Conservation (phyloP, 2,113 vertebrate genomes). For the Epinephelus cyanopodus region DNA sequence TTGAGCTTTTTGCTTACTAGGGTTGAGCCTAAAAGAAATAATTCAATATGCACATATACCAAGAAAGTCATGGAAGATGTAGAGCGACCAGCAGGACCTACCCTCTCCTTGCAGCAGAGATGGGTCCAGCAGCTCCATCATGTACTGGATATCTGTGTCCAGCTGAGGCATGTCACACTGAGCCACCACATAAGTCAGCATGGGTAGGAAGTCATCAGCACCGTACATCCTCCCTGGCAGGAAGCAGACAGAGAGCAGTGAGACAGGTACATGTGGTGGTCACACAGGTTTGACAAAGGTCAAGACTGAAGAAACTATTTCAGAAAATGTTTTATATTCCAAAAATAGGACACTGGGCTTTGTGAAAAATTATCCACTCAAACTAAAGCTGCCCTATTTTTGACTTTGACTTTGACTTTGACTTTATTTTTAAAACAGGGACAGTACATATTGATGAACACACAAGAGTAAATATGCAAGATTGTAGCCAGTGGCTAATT, state of each 20-base stretch:
- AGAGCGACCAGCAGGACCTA: conserved; percentile 59
- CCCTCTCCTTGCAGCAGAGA: conserved; percentile 95
- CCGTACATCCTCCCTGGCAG: conserved; percentile 94
- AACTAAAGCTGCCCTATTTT: neutral
- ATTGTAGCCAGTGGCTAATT: no score
- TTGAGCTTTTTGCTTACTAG: neutral
- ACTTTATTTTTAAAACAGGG: no score
- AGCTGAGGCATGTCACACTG: conserved; percentile 96
- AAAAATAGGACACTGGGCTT: neutral
- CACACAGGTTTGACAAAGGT: neutral
- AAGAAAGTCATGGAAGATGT: neutral
- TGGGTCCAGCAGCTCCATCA: conserved; percentile 97
- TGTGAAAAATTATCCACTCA: no score
- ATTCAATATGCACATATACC: no score
- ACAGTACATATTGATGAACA: no score
- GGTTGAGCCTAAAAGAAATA: neutral
- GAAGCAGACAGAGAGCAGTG: conserved; percentile 40
- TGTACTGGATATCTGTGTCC: conserved; percentile 95
- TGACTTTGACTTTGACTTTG: no score
- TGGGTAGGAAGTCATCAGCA: conserved; percentile 96
- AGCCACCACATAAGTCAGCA: conserved; percentile 95
- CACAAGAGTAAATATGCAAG: no score
- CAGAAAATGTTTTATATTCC: neutral
- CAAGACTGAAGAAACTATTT: neutral
- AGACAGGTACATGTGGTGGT: conserved; percentile 12